Evolutionary conservation across 2,888 invertebrate species (phyloP), one percentile per base, ranked within the genome.

Genomic region (Tolmerus cingulatus): DNA sequence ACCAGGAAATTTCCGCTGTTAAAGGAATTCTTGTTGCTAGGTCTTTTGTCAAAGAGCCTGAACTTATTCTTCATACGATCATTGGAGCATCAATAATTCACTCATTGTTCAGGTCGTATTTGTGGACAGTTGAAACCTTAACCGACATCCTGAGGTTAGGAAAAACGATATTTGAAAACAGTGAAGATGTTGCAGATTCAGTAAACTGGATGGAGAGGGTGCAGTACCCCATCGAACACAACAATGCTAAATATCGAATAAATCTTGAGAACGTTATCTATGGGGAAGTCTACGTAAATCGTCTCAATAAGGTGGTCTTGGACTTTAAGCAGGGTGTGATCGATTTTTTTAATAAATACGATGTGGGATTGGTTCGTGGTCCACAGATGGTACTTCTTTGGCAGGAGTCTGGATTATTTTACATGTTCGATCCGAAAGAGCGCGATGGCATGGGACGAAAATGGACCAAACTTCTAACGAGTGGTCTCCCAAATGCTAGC

Each of bases 361-460:
- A 93, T 77, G 90, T 90, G 55, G 90, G 93, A 40, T 90, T 93
- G 14, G 88, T 93, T 0, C 89, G 90, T 14, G 93, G 93, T 0
- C 93, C 93, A 0, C 88, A 92, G 34, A 90, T 90, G 16, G 89
- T 93, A 4, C 92, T 93, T 0, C 90, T 93, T 12, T 93, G 93
- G 93, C 89, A 90, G 5, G 93, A 93, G 89, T 91, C 92, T 85
- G 91, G 90, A 7, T 78, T 90, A 3, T 93, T 90, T 88, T 93
- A 92, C 89, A 92, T 93, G 91, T 93, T 93, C 88, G 93, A 93
- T 90, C 92, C 93, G 0, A 92, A 93, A 88, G 93, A 92, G 89
- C 89, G 93, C 57, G 92, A 93, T 88, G 88, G 89, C 4, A 55
- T 89, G 16, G 89, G 90, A 0, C 84, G 89, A 46, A 90, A 90